phyloP scores from a whole-genome alignment of 1,140 invertebrate genomes.

The Drosophila ambigua region DNA sequence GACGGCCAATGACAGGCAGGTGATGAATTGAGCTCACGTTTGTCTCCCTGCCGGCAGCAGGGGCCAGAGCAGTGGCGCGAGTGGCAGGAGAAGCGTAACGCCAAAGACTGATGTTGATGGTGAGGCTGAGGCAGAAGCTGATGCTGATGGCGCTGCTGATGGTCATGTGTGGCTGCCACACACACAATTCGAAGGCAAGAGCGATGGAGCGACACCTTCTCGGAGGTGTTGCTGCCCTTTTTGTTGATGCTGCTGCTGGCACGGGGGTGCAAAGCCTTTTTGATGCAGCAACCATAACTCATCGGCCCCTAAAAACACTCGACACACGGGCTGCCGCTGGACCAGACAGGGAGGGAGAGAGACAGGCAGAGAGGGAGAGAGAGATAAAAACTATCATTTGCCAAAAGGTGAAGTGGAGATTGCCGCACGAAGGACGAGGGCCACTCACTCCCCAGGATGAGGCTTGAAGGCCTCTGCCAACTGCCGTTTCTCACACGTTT shows the following conservation, averaged over 20 bases:
- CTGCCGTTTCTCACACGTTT: constrained; percentile 78
- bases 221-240: constrained; percentile 10
- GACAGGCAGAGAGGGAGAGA: background rate
- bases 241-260: constrained; percentile 33
- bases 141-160: constrained; percentile 57
- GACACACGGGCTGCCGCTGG: constrained; percentile 45
- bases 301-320: constrained; percentile 62
- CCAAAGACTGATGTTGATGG: constrained; percentile 64
- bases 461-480: constrained; percentile 54
- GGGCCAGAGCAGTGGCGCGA: constrained; percentile 4
- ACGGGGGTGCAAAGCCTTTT: constrained; percentile 57
- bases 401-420: constrained; percentile 67
- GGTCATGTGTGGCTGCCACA: constrained; percentile 52
- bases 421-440: constrained; percentile 19
- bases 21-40: constrained; percentile 78
- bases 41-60: constrained; percentile 4
- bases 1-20: constrained; percentile 73
- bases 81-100: constrained; percentile 27
- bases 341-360: constrained; percentile 39
- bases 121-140: constrained; percentile 12
- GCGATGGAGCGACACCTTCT: constrained; percentile 33
- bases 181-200: background rate
- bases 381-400: constrained; percentile 80
- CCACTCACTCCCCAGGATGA: constrained; percentile 10
- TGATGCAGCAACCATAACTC: constrained; percentile 78